Percentiles rank a stretch among this genome's conserved stretches.
phyloP scores from a whole-genome alignment of 2,888 invertebrate genomes.

The Andrena fulva region DNA sequence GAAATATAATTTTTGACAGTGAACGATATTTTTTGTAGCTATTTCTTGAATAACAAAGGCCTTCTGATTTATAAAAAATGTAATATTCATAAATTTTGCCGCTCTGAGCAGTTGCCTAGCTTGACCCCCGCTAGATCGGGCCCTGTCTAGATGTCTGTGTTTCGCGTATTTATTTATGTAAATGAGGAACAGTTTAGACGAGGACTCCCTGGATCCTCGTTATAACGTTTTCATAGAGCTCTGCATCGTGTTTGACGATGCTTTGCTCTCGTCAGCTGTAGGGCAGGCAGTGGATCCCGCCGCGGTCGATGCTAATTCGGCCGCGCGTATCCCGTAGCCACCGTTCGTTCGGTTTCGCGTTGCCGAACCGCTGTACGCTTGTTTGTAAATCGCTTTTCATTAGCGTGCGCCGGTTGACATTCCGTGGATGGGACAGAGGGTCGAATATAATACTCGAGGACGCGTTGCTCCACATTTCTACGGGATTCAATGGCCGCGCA shows the following conservation, averaged over 20 bases:
- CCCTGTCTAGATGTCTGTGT: background rate
- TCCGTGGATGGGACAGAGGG: slow-evolving; percentile 30
- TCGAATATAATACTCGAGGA: slow-evolving; percentile 1
- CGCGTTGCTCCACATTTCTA: background rate
- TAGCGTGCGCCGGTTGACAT: slow-evolving; percentile 21
- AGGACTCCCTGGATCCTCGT: background rate
- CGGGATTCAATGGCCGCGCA: background rate
- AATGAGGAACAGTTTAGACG: background rate
- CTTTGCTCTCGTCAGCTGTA: background rate
- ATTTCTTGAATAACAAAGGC: too few species aligned
- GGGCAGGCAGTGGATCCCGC: slow-evolving; percentile 5
- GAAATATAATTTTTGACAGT: too few species aligned
- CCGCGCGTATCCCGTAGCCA: background rate
- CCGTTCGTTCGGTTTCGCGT: slow-evolving; percentile 2
- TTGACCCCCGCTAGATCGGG: too few species aligned
- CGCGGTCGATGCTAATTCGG: slow-evolving; percentile 19
- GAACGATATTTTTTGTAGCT: too few species aligned
- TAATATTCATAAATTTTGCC: too few species aligned
- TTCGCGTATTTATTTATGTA: background rate
- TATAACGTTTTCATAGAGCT: slow-evolving; percentile 22
- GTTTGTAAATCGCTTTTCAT: slow-evolving; percentile 48
- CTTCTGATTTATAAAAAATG: too few species aligned
- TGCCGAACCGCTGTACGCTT: background rate
- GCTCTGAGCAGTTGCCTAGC: too few species aligned
- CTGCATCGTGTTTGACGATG: background rate